Base-by-base conservation (phyloP, 2,797 vertebrate genomes). In the Cyprinella venusta region DNA sequence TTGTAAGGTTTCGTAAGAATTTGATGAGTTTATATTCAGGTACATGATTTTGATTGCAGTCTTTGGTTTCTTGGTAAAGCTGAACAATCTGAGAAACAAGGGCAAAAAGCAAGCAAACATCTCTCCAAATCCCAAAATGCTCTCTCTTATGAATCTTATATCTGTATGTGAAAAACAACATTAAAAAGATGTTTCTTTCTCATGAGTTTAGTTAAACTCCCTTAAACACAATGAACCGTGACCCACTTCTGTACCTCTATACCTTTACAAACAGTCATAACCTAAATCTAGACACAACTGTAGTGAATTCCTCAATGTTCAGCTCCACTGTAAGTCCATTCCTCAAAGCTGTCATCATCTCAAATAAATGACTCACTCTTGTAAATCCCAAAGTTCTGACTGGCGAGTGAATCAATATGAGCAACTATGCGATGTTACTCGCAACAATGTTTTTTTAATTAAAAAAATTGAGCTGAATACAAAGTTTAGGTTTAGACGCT, bases 321-420 rank as follows among this genome's bases (percentile, higher is more conserved):
- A 52, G 48, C 48, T 54, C 18, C 48, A 33, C 50, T 74, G 30
- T 74, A 54, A 54, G 18, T 54, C 48, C 70, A 36, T 74, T 74
- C 70, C 30, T 74, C 48, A 74, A 36, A 74, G 48, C 70, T 52
- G 33, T 72, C 70, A 72, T 72, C 70, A 52, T 70, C 4, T 61
- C 40, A 18, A 59, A n/a, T 21, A 18, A 76, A 15, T 61, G 36
- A 76, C 36, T 59, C 74, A 24, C 45, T 59, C 52, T 76, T 40
- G 15, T 70, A 71, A 69, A 84, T 36, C 26, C 65, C 52, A 30
- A 74, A 82, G 30, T 70, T 36, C 50, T 71, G 45, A 38, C 61
- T 83, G 36, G 19, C n/a, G 42, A 70, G 50, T 56, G 8, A 70
- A 30, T 50, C 45, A 74, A 54, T 21, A 7, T 54, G 48, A 54